Conservation (phyloP, 2,797 vertebrate species). For the Phrynocephalus forsythii region DNA sequence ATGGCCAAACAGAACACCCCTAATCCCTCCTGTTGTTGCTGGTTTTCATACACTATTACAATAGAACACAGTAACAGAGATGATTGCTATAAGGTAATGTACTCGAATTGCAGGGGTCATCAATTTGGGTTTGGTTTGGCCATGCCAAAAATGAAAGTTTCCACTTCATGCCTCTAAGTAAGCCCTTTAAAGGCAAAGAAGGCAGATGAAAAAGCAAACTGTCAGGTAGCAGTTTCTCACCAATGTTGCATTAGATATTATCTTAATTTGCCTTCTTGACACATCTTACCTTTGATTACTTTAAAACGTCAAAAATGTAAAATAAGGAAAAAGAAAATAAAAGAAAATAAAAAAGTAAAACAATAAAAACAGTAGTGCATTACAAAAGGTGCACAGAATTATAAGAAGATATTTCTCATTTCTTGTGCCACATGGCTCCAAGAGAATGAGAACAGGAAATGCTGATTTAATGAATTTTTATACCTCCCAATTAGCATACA, state of each 20-base stretch:
- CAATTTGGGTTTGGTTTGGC: not conserved
- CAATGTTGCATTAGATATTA: too few relatives aligned
- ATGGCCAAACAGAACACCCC: not conserved
- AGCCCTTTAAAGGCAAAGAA: not conserved
- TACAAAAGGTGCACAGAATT: not conserved
- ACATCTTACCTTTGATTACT: not conserved
- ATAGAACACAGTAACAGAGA: not conserved
- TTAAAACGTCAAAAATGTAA: not conserved
- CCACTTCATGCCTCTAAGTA: not conserved
- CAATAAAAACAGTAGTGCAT: not conserved
- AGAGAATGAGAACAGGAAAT: not conserved
- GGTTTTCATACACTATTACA: not conserved
- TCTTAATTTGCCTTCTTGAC: not conserved
- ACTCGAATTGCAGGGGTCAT: too few relatives aligned
- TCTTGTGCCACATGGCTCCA: not conserved
- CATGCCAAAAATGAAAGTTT: not conserved
- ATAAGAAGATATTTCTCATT: too few relatives aligned
- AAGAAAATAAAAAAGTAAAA: too few relatives aligned
- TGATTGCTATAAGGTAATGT: too few relatives aligned
- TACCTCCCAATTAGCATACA: too few relatives aligned
- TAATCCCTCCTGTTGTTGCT: not conserved
- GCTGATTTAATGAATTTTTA: too few relatives aligned
- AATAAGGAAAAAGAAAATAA: too few relatives aligned
- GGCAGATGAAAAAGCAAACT: too few relatives aligned
- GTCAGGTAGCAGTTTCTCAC: too few relatives aligned